Evolutionary conservation across 2,888 invertebrate species (phyloP).

Genomic region (Tipula vernalis): DNA sequence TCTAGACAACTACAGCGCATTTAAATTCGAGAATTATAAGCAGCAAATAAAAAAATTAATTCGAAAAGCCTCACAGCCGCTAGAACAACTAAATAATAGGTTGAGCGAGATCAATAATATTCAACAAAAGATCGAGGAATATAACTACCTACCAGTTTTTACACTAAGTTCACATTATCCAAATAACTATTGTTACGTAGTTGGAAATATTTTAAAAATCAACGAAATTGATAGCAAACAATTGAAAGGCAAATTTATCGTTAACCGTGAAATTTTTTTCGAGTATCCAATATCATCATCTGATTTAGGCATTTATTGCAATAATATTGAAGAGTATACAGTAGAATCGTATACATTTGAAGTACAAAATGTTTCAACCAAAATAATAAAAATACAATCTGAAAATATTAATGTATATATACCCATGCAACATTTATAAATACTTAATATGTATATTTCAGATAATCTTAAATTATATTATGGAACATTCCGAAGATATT

Average conservation of each 20-base stretch:
- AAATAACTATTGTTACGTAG: not conserved
- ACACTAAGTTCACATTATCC: not conserved
- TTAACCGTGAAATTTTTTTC: no score
- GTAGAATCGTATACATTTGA: not conserved
- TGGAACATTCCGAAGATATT: not conserved
- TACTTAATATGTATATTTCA: not conserved
- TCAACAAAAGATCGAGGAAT: not conserved
- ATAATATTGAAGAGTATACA: not conserved
- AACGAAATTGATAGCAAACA: no score
- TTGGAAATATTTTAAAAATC: not conserved
- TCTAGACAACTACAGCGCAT: no score
- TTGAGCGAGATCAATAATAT: not conserved
- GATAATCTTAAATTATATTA: not conserved
- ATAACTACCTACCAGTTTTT: not conserved
- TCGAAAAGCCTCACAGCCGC: no score
- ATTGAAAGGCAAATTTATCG: no score
- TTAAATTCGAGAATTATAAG: no score
- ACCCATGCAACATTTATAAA: not conserved
- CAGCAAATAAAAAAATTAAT: no score
- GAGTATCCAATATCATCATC: no score
- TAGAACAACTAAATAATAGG: not conserved
- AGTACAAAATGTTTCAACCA: not conserved
- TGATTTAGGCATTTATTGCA: not conserved
- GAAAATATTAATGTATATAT: not conserved
- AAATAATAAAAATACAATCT: not conserved